Conservation (phyloP, 2,888 invertebrate species). For the Tholera decimalis region DNA sequence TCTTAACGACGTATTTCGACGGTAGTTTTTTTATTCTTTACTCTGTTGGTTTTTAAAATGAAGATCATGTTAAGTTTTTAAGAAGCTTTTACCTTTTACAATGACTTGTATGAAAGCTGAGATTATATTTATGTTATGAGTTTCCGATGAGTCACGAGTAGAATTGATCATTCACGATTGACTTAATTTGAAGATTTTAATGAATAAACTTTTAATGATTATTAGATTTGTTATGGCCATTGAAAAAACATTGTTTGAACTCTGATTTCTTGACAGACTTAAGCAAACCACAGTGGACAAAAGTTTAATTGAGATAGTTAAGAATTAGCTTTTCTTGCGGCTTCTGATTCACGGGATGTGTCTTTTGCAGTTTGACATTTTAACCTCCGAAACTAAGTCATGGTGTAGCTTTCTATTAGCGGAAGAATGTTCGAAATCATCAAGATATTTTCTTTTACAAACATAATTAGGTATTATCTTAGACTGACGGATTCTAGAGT, state of each 20-base stretch:
- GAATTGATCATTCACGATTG: neutral
- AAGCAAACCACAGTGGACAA: too few species aligned
- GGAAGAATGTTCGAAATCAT: too few species aligned
- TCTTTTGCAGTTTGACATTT: too few species aligned
- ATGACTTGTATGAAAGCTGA: constrained; percentile 15
- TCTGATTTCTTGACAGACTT: neutral
- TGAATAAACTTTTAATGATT: neutral
- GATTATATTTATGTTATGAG: constrained; percentile 21
- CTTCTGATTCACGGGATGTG: too few species aligned
- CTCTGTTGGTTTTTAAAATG: constrained; percentile 29
- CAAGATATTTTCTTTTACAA: too few species aligned
- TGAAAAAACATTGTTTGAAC: neutral
- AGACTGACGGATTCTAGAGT: too few species aligned
- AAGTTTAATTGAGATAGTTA: too few species aligned
- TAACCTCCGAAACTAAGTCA: too few species aligned
- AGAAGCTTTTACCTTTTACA: constrained; percentile 18
- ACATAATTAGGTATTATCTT: too few species aligned
- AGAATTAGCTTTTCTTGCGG: too few species aligned
- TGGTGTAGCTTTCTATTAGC: too few species aligned
- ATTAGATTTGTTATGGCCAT: neutral
- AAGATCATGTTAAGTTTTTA: constrained; percentile 36
- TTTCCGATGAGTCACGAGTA: constrained; percentile 5
- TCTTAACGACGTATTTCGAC: constrained; percentile 54
- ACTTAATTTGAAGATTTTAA: constrained; percentile 3
- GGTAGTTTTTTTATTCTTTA: constrained; percentile 39